Conservation (phyloP, 2,113 vertebrate species). For the Lepisosteus osseus region DNA sequence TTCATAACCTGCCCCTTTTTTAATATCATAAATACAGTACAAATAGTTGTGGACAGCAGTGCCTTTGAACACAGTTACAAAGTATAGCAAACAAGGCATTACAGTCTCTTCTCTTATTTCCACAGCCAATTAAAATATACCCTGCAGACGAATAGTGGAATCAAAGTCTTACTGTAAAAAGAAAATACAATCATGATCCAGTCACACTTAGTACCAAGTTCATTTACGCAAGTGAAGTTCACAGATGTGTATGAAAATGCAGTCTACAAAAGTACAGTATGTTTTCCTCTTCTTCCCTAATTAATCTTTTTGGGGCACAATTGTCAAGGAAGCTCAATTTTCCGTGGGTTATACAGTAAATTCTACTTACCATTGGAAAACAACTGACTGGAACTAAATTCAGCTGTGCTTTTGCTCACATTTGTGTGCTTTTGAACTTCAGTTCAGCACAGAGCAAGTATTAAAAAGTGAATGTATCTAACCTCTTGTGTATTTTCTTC, state of each 20-base stretch:
- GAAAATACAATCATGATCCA: too few species aligned
- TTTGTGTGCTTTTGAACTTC: too few species aligned
- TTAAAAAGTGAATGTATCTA: too few species aligned
- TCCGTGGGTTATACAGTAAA: not conserved
- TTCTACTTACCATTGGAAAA: too few species aligned
- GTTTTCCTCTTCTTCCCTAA: not conserved
- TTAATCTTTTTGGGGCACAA: not conserved
- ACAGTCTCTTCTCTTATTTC: not conserved
- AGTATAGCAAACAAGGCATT: not conserved
- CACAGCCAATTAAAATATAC: conserved; percentile 1
- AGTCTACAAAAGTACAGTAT: not conserved
- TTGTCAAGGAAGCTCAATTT: not conserved
- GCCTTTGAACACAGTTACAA: not conserved
- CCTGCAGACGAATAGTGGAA: not conserved
- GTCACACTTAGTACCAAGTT: not conserved
- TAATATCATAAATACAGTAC: too few species aligned
- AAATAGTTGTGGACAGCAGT: not conserved
- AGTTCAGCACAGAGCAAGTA: too few species aligned
- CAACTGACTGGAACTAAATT: not conserved
- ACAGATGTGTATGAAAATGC: not conserved
- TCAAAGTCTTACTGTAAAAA: not conserved
- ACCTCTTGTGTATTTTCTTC: too few species aligned
- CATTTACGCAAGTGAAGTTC: too few species aligned
- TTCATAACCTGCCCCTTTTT: too few species aligned
- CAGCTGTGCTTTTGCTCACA: not conserved